Base-by-base conservation (phyloP, 2,888 invertebrate genomes). In the Parapristionchus giblindavisi region DNA sequence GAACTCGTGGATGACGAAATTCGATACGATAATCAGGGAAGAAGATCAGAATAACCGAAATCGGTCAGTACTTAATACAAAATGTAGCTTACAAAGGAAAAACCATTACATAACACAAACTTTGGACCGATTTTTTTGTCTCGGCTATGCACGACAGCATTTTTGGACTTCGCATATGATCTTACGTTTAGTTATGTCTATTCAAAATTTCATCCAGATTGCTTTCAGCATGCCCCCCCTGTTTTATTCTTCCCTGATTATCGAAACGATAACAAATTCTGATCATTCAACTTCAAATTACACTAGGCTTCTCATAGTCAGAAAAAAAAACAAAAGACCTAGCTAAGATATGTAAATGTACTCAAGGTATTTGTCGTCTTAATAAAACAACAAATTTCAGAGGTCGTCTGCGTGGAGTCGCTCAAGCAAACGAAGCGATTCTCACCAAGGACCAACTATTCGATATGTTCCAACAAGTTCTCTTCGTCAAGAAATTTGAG, bases 381-480 rank as follows among this genome's bases (percentile, higher is more conserved):
- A n/a, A n/a, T n/a, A n/a, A n/a, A n/a, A n/a, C n/a, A n/a, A n/a
- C n/a, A n/a, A n/a, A n/a, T n/a, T n/a, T n/a, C 71, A 81, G 85
- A 38, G 81, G 81, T 27, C 73, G 84, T 29, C 54, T 78, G 58
- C 71, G 85, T 4, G 79, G 77, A 1, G 79, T 80, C 29, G 79
- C 79, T 32, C 80, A 81, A 58, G 77, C 80, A 24, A 85, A 78
- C 43, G 88, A 88, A 58, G 77, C 82, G 24, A 86, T 98, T 88
- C 92, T 98, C 83, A 95, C 96, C 85, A 99, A 99, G 90, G 99
- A 99, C 89, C 99, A 99, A 89, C 92, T 99, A 17, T 99, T 96
- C 90, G 99, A 99, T 89, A 97, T 99, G 96, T 99, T 99, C 90
- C 99, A 99, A 90, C 97, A 97, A 90, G 96, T 99, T 84, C 91